A percentile compares a stretch with the other conserved stretches of the same genome.
These are phyloP conservation scores for Aradophagus sp. DNA, from an alignment of 1,140 invertebrate genomes.

Conservation along the genomic window DNA sequence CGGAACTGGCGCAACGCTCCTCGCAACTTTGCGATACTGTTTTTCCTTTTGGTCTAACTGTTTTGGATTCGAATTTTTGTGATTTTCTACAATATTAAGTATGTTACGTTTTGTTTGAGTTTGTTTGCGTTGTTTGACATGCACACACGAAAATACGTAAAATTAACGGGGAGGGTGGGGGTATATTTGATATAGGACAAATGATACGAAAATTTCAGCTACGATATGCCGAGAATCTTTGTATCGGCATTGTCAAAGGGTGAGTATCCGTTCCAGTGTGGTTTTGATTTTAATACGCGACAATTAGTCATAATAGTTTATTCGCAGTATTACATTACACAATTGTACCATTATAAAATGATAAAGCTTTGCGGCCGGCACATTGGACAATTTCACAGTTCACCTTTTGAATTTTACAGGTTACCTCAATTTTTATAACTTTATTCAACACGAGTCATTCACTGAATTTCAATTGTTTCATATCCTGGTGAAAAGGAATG, in stretches of 20 bases:
- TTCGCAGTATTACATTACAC: slow-evolving; percentile 1
- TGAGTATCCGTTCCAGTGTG: slow-evolving; percentile 24
- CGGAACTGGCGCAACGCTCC: too few relatives aligned
- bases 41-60: too few relatives aligned
- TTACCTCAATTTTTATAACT: slow-evolving; percentile 27
- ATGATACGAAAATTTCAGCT: neutral
- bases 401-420: slow-evolving; percentile 28
- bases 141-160: slow-evolving; percentile 22
- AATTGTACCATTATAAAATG: slow-evolving; percentile 2
- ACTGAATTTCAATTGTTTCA: slow-evolving; percentile 19
- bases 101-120: neutral
- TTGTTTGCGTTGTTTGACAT: slow-evolving; percentile 20
- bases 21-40: too few relatives aligned
- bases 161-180: too few relatives aligned
- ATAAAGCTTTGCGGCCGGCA: too few relatives aligned
- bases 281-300: slow-evolving; percentile 18
- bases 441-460: slow-evolving; percentile 8
- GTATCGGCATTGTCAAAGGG: slow-evolving; percentile 4
- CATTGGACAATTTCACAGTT: slow-evolving; percentile 9
- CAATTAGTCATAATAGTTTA: slow-evolving; percentile 4
- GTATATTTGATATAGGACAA: slow-evolving; percentile 1
- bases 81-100: neutral
- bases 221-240: neutral
- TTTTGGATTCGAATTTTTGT: too few relatives aligned
- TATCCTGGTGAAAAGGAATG: slow-evolving; percentile 1